phyloP scores from a whole-genome alignment of 2,113 vertebrate genomes.

The Oreochromis tanganicae region DNA sequence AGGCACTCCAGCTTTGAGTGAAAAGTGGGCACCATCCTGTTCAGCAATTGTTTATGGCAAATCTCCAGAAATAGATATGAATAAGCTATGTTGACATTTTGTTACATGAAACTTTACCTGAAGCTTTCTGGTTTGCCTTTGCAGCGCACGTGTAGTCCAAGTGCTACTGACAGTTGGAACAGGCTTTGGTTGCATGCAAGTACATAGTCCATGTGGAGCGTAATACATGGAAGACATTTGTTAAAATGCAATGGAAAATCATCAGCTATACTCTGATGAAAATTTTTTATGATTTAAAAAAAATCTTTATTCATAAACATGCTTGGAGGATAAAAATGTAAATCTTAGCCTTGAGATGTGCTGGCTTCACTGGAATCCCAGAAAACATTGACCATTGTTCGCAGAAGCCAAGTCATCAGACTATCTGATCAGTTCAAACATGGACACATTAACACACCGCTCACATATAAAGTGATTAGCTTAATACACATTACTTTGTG shows the following conservation, averaged over 20 bases:
- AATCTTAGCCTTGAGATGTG: not conserved
- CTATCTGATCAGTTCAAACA: not conserved
- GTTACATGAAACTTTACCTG: not conserved
- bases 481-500: not conserved
- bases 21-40: not conserved
- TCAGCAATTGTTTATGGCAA: not conserved
- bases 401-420: not conserved
- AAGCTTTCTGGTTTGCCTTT: not conserved
- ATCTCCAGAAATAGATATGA: not conserved
- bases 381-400: not conserved
- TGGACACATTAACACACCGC: not conserved
- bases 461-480: not conserved
- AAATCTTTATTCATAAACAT: not conserved
- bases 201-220: not conserved
- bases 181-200: not conserved
- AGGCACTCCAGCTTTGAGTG: not conserved
- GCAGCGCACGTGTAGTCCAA: not conserved
- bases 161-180: not conserved
- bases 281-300: not conserved
- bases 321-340: not conserved
- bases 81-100: not conserved
- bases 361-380: not conserved
- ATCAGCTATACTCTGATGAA: not conserved
- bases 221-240: not conserved
- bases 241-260: not conserved